Conservation (phyloP, 2,113 vertebrate genomes). For the Oreochromis tanganicae region DNA sequence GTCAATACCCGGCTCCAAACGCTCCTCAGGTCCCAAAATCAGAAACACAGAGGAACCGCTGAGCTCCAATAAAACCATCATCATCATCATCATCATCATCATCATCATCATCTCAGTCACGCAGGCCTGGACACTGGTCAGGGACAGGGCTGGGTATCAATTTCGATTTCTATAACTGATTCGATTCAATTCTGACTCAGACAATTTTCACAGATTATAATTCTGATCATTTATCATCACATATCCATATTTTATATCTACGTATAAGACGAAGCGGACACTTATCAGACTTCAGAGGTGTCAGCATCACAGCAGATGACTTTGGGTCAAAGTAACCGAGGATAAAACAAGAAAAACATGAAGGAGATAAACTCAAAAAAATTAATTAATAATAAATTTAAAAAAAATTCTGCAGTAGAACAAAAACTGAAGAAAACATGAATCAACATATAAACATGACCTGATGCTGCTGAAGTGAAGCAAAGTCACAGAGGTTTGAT, state of each 20-base stretch:
- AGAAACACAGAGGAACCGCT: background rate
- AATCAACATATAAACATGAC: background rate
- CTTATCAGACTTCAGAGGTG: background rate
- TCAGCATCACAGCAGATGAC: background rate
- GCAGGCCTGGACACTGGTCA: background rate
- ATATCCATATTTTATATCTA: background rate
- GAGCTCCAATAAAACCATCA: background rate
- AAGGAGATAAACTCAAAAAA: background rate
- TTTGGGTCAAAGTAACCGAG: background rate
- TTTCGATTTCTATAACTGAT: fast-evolving
- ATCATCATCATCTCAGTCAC: background rate
- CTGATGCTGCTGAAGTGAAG: background rate
- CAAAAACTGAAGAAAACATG: background rate
- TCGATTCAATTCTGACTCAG: background rate
- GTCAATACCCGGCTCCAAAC: background rate
- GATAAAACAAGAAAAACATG: background rate
- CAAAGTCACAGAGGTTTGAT: background rate
- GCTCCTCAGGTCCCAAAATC: background rate
- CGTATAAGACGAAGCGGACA: background rate
- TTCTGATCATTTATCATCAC: background rate
- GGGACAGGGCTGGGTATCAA: background rate
- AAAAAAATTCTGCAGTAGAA: background rate
- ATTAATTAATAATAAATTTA: background rate
- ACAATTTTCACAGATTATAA: background rate
- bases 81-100: background rate